Evolutionary conservation across 2,113 vertebrate genomes (phyloP).

Genomic region (human): DNA sequence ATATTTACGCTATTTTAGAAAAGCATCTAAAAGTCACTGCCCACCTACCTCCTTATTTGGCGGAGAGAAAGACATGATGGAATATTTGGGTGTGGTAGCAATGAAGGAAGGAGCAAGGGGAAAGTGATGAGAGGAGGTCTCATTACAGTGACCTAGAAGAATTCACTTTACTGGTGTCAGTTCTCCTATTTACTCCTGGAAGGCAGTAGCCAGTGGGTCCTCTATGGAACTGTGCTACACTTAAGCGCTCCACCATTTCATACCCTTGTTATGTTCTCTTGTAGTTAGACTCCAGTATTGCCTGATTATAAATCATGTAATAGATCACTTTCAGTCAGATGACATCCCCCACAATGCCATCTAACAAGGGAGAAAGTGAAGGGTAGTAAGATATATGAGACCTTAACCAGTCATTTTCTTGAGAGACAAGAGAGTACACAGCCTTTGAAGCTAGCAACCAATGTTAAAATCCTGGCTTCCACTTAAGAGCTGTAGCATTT

Average conservation of each 20-base stretch:
- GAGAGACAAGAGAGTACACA: background rate
- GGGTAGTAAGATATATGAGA: background rate
- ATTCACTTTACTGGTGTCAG: background rate
- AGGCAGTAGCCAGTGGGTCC: background rate
- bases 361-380: background rate
- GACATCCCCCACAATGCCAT: background rate
- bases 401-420: background rate
- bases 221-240: background rate
- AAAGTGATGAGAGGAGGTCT: background rate
- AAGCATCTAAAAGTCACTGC: background rate
- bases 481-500: background rate
- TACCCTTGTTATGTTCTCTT: background rate
- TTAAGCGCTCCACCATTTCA: too few species aligned
- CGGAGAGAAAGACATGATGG: background rate
- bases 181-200: background rate
- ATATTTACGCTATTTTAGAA: conserved; percentile 1
- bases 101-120: too few species aligned
- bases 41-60: background rate
- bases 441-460: background rate
- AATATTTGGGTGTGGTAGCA: background rate
- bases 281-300: background rate
- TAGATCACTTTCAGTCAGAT: background rate
- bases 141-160: background rate
- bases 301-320: background rate
- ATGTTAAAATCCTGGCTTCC: background rate